phyloP scores from a whole-genome alignment of 2,113 vertebrate genomes.

The Podarcis raffonei region DNA sequence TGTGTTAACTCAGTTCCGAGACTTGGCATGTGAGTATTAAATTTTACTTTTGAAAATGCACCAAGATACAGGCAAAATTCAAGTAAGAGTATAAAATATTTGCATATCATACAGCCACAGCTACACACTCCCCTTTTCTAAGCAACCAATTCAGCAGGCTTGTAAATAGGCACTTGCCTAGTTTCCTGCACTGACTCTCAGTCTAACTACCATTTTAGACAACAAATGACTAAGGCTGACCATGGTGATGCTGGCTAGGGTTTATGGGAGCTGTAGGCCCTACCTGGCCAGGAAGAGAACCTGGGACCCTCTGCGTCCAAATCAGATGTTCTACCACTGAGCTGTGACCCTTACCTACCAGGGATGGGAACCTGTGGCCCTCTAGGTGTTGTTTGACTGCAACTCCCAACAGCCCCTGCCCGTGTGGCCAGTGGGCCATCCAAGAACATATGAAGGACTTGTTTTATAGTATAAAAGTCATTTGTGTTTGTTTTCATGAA shows the following conservation, averaged over 20 bases:
- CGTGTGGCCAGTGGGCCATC: not conserved
- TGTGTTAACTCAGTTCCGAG: constrained; percentile 79
- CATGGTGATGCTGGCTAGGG: too few species aligned
- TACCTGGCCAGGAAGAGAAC: too few species aligned
- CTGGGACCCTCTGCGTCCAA: too few species aligned
- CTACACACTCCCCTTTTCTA: not conserved
- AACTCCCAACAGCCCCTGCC: not conserved
- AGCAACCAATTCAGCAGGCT: not conserved
- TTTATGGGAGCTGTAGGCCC: too few species aligned
- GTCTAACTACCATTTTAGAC: not conserved
- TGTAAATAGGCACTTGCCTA: not conserved
- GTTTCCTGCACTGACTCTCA: not conserved
- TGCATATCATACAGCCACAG: not conserved
- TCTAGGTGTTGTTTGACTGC: too few species aligned
- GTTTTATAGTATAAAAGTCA: not conserved
- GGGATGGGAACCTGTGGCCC: too few species aligned
- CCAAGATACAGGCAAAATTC: not conserved
- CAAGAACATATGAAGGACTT: not conserved
- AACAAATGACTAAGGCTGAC: not conserved
- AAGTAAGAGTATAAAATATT: too few species aligned
- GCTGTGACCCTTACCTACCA: too few species aligned
- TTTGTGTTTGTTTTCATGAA: not conserved
- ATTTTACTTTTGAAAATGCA: not conserved
- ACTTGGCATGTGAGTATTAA: constrained; percentile 74
- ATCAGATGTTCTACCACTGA: too few species aligned